Conservation (phyloP, 2,113 vertebrate species). For the Chaetodon auriga region DNA sequence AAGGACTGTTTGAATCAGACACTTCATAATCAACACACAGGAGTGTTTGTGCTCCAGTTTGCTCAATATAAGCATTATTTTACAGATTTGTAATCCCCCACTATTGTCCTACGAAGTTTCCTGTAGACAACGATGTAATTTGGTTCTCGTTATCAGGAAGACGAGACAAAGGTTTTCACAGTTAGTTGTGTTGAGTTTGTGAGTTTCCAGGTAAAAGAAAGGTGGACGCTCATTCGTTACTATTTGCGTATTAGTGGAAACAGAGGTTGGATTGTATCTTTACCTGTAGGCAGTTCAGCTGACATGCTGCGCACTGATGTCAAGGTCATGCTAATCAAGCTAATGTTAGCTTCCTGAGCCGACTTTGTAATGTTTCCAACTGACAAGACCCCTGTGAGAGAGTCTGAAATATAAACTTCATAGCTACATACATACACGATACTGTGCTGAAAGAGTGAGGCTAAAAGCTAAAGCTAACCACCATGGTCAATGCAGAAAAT, state of each 20-base stretch:
- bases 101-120: no score
- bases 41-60: not conserved
- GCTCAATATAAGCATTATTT: not conserved
- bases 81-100: not conserved
- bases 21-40: not conserved
- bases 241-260: not conserved
- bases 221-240: no score
- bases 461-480: no score
- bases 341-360: no score
- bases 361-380: no score
- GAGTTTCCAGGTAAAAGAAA: no score
- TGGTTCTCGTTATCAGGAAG: not conserved
- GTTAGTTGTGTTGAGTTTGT: no score
- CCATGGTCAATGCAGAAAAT: not conserved
- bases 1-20: slow-evolving; percentile 9
- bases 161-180: no score
- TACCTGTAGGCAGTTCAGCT: not conserved
- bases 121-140: no score
- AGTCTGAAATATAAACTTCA: not conserved
- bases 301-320: not conserved
- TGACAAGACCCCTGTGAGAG: no score
- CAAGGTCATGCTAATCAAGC: no score
- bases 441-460: no score
- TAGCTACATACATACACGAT: not conserved
- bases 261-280: not conserved